A percentile compares a stretch with the other conserved stretches of the same genome.
These are phyloP conservation scores for Tylochromis polylepis DNA, from an alignment of 2,113 vertebrate genomes.

Conservation along the genomic window DNA sequence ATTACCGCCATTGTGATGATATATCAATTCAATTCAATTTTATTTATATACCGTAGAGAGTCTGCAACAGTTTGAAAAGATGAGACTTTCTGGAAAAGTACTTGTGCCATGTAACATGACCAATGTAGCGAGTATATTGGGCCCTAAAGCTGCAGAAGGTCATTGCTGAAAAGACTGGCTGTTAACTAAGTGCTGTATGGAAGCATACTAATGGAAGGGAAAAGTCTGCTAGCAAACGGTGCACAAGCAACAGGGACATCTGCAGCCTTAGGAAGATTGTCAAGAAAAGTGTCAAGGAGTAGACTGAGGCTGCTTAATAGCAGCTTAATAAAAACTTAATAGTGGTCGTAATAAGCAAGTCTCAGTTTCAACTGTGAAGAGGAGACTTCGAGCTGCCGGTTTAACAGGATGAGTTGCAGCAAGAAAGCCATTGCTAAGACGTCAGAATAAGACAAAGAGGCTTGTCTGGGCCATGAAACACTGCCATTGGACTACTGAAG, in stretches of 20 bases:
- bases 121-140: not conserved
- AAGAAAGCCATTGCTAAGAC: not conserved
- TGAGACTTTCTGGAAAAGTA: accelerated
- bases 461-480: not conserved
- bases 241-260: not conserved
- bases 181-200: not conserved
- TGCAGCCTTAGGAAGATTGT: not conserved
- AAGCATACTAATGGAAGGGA: not conserved
- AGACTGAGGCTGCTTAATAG: not conserved
- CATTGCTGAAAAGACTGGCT: not conserved
- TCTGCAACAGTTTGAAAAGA: not conserved
- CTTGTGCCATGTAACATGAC: accelerated
- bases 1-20: not conserved
- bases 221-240: not conserved
- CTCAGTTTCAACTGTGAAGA: not conserved
- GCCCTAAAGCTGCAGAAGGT: not conserved
- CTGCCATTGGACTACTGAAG: not conserved
- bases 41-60: not conserved
- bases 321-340: not conserved
- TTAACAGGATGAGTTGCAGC: not conserved
- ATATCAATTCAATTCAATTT: not conserved
- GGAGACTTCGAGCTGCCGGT: not conserved
- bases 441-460: not conserved
- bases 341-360: not conserved
- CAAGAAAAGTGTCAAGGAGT: not conserved